Evolutionary conservation across 2,888 invertebrate genomes (phyloP), one percentile per base, ranked within the genome.

Genomic region (Gasteruption jaculator): DNA sequence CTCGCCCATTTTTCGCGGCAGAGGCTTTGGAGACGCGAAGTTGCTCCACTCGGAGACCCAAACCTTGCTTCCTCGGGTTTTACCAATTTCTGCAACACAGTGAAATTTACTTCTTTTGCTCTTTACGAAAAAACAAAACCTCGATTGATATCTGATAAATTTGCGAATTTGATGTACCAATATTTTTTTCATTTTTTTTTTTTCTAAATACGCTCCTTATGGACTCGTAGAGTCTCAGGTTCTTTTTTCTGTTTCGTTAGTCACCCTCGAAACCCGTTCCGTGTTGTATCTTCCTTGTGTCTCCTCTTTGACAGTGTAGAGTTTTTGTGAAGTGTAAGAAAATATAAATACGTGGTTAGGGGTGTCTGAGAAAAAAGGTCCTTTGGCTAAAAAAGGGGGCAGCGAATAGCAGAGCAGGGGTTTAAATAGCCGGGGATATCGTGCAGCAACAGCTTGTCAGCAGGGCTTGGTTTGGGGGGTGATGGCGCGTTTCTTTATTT

Each of bases 401-500:
- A 69, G 67, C 68, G 68, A 63, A 65, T 68, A 69, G 68, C 70
- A 70, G 70, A 60, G 55, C 55, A 45, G 40, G 65, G 68, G 66
- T 67, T 69, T 63, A 60, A 61, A 62, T 68, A 68, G 67, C 65
- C 60, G 63, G 68, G 69, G 63, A 55, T 62, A 53, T 68, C 70
- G 71, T 70, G 71, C 70, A 71, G 70, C 69, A n/a, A 68, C 70
- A 71, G 70, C 70, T 70, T 69, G 70, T 68, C 69, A 69, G 71
- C 70, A 70, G 68, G 70, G 67, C n/a, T n/a, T n/a, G n/a, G n/a
- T n/a, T n/a, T n/a, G n/a, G n/a, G n/a, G n/a, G n/a, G n/a, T n/a
- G n/a, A n/a, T n/a, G n/a, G n/a, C n/a, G n/a, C n/a, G n/a, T n/a
- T n/a, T n/a, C n/a, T n/a, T n/a, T n/a, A n/a, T n/a, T n/a, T n/a